Base-by-base conservation (phyloP, 2,888 invertebrate species). In the Crepidodera aurea region DNA sequence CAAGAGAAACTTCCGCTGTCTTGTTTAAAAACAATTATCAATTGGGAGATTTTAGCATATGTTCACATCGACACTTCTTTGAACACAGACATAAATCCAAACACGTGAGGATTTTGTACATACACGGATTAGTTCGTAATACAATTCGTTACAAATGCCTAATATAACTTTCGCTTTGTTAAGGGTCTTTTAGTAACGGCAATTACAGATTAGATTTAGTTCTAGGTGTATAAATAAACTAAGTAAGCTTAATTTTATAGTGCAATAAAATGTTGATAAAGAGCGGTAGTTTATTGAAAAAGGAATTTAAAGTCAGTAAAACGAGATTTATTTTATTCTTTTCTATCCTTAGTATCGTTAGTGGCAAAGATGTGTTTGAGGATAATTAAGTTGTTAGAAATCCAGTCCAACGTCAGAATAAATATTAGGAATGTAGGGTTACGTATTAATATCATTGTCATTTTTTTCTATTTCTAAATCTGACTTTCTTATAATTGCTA, bases 141-240 rank as follows among this genome's bases (percentile, higher is more conserved):
- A 32, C 44, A 44, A 44, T 44, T 44, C 18, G 44, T 19, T 46
- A 46, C 46, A 46, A 46, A 46, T 46, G 42, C 2, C 19, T 18
- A 8, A 42, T 37, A 37, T 12, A 13, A 15, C 37, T 12, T 42
- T n/a, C 13, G 27, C 46, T 46, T 46, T 46, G 46, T 46, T 27
- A 22, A 22, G 25, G 46, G 6, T 15, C 46, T 27, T 1, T 22
- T 46, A 25, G 12, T 46, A 27, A 13, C 25, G 27, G 46, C 19
- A 27, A 46, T 46, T 22, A 44, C 19, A 46, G 12, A 46, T 46
- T 46, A 22, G 25, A 46, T 13, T 42, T 5, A 22, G 8, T 37
- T 37, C n/a, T n/a, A n/a, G n/a, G n/a, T n/a, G n/a, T n/a, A n/a
- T 42, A 19, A 29, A 29, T 8, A 29, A 8, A 29, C 8, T 4